Percentiles rank a stretch among this genome's conserved stretches.
Evolutionary conservation across 2,888 invertebrate species (phyloP).

Genomic region (Nebria brevicollis): DNA sequence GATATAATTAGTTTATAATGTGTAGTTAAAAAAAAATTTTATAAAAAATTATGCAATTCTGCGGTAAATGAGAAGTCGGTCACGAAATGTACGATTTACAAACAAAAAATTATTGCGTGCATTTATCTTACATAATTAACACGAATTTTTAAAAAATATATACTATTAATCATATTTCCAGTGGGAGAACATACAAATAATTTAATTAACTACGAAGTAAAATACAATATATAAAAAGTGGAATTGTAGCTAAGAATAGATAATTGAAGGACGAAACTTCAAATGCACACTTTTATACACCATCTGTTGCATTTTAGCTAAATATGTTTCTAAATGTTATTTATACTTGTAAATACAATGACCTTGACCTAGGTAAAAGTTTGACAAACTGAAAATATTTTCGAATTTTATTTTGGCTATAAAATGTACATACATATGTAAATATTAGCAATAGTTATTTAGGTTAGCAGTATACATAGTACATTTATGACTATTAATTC

Average conservation of each 20-base stretch:
- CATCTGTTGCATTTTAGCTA: neutral
- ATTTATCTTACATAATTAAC: neutral
- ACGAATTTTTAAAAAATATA: neutral
- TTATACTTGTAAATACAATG: slow-evolving; percentile 7
- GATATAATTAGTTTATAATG: neutral
- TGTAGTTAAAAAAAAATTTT: too few relatives aligned
- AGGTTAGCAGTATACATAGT: too few relatives aligned
- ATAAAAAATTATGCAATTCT: neutral
- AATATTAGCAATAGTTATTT: too few relatives aligned
- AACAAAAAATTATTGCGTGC: neutral
- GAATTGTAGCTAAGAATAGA: neutral
- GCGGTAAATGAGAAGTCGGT: neutral
- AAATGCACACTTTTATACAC: neutral
- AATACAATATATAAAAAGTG: neutral
- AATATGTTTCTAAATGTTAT: neutral
- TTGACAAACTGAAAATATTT: neutral
- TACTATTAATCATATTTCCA: neutral
- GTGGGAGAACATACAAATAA: neutral
- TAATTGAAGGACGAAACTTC: neutral
- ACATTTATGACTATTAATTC: too few relatives aligned
- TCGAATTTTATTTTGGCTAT: neutral
- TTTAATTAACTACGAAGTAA: neutral
- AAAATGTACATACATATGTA: neutral
- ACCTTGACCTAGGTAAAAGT: slow-evolving; percentile 22
- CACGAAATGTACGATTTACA: neutral